A percentile compares a stretch with the other conserved stretches of the same genome.
Evolutionary conservation across 2,113 vertebrate genomes (phyloP).

Genomic region (Meriones unguiculatus): DNA sequence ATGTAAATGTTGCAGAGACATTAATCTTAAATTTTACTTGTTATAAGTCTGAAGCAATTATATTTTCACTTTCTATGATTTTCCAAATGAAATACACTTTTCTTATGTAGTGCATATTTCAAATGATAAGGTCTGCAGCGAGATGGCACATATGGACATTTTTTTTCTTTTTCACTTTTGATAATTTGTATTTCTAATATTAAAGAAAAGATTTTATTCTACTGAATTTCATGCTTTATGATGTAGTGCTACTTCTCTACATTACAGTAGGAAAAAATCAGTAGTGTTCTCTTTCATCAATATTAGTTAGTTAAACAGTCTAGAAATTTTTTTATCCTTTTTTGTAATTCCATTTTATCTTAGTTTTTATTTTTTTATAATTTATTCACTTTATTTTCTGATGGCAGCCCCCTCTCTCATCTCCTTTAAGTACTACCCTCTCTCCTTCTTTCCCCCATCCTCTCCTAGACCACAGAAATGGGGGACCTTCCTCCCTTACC

Average conservation of each 20-base stretch:
- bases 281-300: not conserved
- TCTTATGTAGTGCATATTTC: not conserved
- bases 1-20: not conserved
- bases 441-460: too few species aligned
- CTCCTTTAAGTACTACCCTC: too few species aligned
- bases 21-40: not conserved
- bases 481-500: too few species aligned
- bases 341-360: not conserved
- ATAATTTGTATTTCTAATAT: not conserved
- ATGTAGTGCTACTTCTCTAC: rapidly evolving
- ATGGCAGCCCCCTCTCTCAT: too few species aligned
- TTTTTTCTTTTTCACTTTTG: not conserved
- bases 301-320: not conserved
- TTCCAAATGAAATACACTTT: not conserved
- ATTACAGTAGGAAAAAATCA: not conserved
- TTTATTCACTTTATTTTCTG: too few species aligned
- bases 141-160: not conserved
- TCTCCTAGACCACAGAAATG: too few species aligned
- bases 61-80: not conserved
- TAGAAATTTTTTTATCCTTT: not conserved
- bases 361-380: too few species aligned
- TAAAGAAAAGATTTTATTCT: not conserved
- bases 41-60: not conserved
- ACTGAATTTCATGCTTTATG: rapidly evolving
- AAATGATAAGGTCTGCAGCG: not conserved